These are phyloP conservation scores for Drosophila burlai DNA, from an alignment of 1,140 invertebrate genomes.

Conservation along the genomic window DNA sequence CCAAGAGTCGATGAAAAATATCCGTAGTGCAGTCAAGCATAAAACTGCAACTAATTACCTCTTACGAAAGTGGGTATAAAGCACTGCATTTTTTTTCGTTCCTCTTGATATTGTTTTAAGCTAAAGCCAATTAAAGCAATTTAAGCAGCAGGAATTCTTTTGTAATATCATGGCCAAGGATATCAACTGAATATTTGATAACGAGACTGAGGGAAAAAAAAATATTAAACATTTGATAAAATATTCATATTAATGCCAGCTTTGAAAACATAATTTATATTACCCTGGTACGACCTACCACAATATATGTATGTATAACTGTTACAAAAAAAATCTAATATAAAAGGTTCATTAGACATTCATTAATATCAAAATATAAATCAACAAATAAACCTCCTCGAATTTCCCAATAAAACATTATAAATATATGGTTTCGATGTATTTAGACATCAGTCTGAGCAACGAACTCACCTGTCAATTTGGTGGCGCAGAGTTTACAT, in stretches of 20 bases:
- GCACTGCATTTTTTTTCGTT: not conserved
- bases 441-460: slow-evolving; percentile 1
- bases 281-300: too few relatives aligned
- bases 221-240: too few relatives aligned
- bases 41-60: slow-evolving; percentile 21
- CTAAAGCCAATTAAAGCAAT: slow-evolving; percentile 7
- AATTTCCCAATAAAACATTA: slow-evolving; percentile 13
- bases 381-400: not conserved
- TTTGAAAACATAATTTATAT: too few relatives aligned
- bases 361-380: not conserved
- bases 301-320: too few relatives aligned
- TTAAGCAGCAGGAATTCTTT: slow-evolving; percentile 10
- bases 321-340: not conserved
- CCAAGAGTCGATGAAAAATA: slow-evolving; percentile 14
- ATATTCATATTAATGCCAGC: too few relatives aligned
- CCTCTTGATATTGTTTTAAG: slow-evolving; percentile 2
- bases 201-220: not conserved
- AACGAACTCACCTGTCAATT: slow-evolving; percentile 45
- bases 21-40: slow-evolving; percentile 17
- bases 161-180: not conserved
- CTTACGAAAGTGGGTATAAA: slow-evolving; percentile 8
- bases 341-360: slow-evolving; percentile 1
- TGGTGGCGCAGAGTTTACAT: slow-evolving; percentile 27
- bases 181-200: not conserved
- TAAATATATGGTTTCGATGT: slow-evolving; percentile 13